Evolutionary conservation across 2,113 vertebrate species (phyloP), one percentile per base, ranked within the genome.

Genomic region (Leptodactylus fuscus): DNA sequence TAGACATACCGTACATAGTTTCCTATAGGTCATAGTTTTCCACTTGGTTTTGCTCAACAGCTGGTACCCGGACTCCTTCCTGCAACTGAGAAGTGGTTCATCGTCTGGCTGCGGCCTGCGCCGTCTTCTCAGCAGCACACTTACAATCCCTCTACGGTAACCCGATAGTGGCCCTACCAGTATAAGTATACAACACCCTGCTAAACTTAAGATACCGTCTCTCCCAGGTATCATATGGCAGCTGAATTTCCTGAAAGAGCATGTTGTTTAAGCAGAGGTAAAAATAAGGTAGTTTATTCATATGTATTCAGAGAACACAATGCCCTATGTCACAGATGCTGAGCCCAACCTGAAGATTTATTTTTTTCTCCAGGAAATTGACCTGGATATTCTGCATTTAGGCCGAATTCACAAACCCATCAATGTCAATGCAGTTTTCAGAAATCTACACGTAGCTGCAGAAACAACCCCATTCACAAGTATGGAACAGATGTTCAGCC

Each of bases 21-120:
- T 90, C 90, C 92, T 89, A 89, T 93, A 94, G 94, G 92, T 94
- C 94, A 92, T 18, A 85, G 89, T 93, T 96, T 96, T 94, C 92
- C 93, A 88, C 90, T 93, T 87, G 90, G 90, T 91, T 81, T 87
- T 87, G 87, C 85, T 88, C 34, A 91, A 92, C 93, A 95, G 93
- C 94, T 95, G 93, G 91, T 89, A 70, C 87, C 82, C 89, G 83
- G n/a, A 41, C 89, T 88, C 88, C 91, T 92, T 92, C 89, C 89
- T 87, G 89, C 90, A 85, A 73, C 77, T 1, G 11, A 13, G 90
- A 88, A 87, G 91, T 87, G 82, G 67, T 86, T 88, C 32, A 88
- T 6, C 0, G 13, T 69, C 3, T 71, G 49, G 0, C 1, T 1
- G 15, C 62, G 24, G 24, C 77, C 48, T 58, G 10, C 4, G 11